A percentile compares a stretch with the other conserved stretches of the same genome.
Conservation (phyloP, 2,797 vertebrate species). For the Sus cebifrons region DNA sequence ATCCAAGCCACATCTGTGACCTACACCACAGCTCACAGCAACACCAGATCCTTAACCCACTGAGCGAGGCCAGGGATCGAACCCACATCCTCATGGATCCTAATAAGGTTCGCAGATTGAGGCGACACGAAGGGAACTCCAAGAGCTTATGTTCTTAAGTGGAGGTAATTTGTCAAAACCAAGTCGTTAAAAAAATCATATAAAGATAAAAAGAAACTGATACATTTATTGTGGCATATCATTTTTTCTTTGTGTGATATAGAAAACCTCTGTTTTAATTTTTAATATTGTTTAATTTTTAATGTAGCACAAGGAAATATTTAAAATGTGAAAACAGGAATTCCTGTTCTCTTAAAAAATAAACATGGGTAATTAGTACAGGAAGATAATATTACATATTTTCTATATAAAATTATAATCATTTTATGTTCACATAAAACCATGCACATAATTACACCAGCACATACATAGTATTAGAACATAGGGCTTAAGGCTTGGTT, state of each 20-base stretch:
- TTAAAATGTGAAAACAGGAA: slow-evolving; percentile 51
- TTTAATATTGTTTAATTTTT: slow-evolving; percentile 19
- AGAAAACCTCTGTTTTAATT: slow-evolving; percentile 27
- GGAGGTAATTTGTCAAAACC: too few species aligned
- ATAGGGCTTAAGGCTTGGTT: slow-evolving; percentile 4
- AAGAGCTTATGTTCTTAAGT: too few species aligned
- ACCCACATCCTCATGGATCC: too few species aligned
- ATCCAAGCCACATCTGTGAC: too few species aligned
- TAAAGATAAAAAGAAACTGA: neutral
- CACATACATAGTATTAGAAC: neutral
- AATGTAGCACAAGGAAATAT: neutral
- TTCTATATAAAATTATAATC: slow-evolving; percentile 48
- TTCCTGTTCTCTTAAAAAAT: slow-evolving; percentile 12
- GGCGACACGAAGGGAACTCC: too few species aligned
- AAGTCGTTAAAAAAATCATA: neutral
- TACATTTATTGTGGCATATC: neutral
- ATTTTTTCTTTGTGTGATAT: slow-evolving; percentile 41
- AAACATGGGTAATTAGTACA: slow-evolving; percentile 17
- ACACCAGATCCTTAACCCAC: too few species aligned
- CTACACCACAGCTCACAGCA: too few species aligned
- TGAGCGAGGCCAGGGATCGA: too few species aligned
- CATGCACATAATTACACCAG: neutral
- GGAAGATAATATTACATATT: slow-evolving; percentile 8
- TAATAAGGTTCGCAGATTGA: too few species aligned
- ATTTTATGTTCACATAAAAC: slow-evolving; percentile 39